phyloP scores from a whole-genome alignment of 2,113 vertebrate species.

The Sturnira hondurensis region DNA sequence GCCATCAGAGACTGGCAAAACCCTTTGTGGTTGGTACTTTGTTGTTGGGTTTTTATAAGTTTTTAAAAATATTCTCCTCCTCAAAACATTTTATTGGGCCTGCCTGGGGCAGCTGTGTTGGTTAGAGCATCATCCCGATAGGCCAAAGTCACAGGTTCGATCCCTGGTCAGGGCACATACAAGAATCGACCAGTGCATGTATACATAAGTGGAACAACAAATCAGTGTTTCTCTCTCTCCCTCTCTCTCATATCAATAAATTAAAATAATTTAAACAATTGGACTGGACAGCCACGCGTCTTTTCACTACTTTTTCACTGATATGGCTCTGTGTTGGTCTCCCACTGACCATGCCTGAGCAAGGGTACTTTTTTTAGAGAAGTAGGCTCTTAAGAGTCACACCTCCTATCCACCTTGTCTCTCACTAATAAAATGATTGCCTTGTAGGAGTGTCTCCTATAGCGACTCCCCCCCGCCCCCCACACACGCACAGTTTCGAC shows the following conservation, averaged over 20 bases:
- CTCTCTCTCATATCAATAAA: too few species aligned
- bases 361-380: not conserved
- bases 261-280: too few species aligned
- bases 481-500: not conserved
- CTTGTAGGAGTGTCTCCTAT: not conserved
- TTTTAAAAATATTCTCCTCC: not conserved
- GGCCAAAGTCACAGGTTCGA: too few species aligned
- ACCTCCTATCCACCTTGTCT: not conserved
- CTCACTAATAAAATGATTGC: not conserved
- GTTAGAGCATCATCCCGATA: too few species aligned
- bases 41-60: not conserved
- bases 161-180: too few species aligned
- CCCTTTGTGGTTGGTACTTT: not conserved
- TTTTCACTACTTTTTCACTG: not conserved
- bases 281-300: rapidly evolving
- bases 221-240: too few species aligned
- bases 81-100: not conserved
- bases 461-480: not conserved
- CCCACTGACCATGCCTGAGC: not conserved
- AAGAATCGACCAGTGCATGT: too few species aligned
- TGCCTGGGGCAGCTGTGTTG: too few species aligned
- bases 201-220: too few species aligned
- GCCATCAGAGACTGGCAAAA: not conserved
- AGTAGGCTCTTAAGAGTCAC: too few species aligned
- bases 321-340: not conserved